These are phyloP conservation scores for Euspilapteryx auroguttella DNA, from an alignment of 2,888 invertebrate genomes.

Conservation along the genomic window DNA sequence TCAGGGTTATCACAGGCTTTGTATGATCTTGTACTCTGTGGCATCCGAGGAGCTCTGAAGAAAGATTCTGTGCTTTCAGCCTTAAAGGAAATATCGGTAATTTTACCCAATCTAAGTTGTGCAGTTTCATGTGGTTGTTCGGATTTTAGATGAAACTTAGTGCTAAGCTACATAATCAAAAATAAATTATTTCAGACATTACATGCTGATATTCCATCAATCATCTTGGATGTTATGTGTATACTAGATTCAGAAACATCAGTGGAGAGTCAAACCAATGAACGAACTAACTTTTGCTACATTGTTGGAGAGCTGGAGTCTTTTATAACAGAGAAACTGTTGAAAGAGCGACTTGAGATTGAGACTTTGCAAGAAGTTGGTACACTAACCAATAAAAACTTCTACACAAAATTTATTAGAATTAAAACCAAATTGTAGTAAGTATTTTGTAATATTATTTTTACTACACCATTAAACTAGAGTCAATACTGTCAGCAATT, in stretches of 20 bases:
- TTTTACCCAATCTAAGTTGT: too few relatives aligned
- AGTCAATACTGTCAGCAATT: not conserved
- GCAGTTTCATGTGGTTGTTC: too few relatives aligned
- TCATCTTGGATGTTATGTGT: conserved; percentile 82
- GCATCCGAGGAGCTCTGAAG: conserved; percentile 74
- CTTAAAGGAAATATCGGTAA: conserved; percentile 77
- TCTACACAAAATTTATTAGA: conserved; percentile 95
- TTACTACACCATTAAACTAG: conserved; percentile 3
- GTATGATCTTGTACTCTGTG: conserved; percentile 80
- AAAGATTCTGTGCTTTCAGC: conserved; percentile 75
- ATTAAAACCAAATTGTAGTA: conserved; percentile 97
- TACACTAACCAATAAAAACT: conserved; percentile 84
- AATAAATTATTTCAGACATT: conserved; percentile 59
- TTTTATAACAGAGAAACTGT: conserved; percentile 80
- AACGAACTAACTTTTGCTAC: conserved; percentile 75
- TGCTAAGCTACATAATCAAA: too few relatives aligned
- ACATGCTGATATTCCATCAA: conserved; percentile 79
- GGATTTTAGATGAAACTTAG: too few relatives aligned
- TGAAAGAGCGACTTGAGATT: conserved; percentile 91
- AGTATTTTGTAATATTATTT: conserved; percentile 43
- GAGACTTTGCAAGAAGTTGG: conserved; percentile 92
- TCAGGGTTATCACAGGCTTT: conserved; percentile 72
- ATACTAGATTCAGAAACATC: conserved; percentile 83
- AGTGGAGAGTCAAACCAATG: conserved; percentile 69
- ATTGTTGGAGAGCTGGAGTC: conserved; percentile 80